Conservation (phyloP, 2,797 vertebrate genomes). For the Allobates femoralis region DNA sequence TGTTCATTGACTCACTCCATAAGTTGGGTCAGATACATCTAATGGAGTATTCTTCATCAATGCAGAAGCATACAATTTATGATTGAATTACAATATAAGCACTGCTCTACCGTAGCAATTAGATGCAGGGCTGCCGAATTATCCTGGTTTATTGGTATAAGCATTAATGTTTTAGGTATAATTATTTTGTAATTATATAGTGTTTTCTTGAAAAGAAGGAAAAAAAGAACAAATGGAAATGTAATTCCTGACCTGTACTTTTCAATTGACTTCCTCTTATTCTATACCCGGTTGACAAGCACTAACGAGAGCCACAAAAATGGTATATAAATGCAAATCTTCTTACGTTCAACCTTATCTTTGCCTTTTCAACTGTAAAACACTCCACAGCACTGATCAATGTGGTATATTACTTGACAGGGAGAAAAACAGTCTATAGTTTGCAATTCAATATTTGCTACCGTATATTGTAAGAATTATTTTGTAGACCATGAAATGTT, state of each 20-base stretch:
- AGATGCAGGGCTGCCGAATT: neutral
- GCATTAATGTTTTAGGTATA: neutral
- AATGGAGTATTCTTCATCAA: neutral
- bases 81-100: neutral
- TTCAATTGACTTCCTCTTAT: neutral
- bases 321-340: too few species aligned
- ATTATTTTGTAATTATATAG: neutral
- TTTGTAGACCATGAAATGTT: neutral
- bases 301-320: too few species aligned
- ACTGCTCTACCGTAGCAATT: neutral
- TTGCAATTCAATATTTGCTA: neutral
- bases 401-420: neutral
- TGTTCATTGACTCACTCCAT: slow-evolving; percentile 22
- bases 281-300: neutral
- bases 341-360: too few species aligned
- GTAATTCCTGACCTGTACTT: neutral
- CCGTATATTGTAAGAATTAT: neutral
- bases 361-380: too few species aligned
- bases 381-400: too few species aligned
- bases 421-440: neutral
- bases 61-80: neutral
- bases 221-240: neutral
- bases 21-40: neutral
- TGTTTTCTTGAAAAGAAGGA: neutral
- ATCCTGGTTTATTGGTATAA: neutral